Evolutionary conservation across 2,113 vertebrate species (phyloP).

Genomic region (Climacteris rufus): DNA sequence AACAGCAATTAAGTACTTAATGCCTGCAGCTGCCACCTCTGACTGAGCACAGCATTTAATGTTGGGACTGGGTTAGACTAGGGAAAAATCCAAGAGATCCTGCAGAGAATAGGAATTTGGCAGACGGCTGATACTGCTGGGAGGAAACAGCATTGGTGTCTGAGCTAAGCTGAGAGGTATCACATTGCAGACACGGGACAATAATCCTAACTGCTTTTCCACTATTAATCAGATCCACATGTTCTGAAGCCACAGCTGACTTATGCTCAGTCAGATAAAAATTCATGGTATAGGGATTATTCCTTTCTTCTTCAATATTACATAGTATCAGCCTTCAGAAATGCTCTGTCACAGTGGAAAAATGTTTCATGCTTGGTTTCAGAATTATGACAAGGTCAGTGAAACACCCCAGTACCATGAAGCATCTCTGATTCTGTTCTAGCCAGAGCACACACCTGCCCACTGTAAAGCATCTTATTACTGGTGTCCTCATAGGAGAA

Average conservation of each 20-base stretch:
- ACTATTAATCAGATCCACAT: not conserved
- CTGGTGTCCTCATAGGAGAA: conserved; percentile 86
- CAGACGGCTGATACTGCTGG: not conserved
- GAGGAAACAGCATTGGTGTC: rapidly evolving
- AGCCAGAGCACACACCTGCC: conserved; percentile 81
- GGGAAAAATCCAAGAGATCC: not conserved
- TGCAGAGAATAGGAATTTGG: not conserved
- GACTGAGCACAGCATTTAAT: not conserved
- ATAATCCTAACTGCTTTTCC: not conserved
- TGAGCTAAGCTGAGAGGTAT: not conserved
- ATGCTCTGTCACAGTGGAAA: not conserved
- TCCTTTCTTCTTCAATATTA: not conserved
- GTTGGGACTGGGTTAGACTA: not conserved
- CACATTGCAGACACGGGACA: not conserved
- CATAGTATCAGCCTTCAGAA: not conserved
- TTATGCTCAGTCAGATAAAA: not conserved
- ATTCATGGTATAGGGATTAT: not conserved
- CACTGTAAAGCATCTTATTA: conserved; percentile 84
- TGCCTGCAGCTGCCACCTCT: not conserved
- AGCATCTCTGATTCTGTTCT: not conserved
- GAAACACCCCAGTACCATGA: not conserved
- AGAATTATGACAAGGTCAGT: not conserved
- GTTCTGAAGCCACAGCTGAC: not conserved
- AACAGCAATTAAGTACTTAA: not conserved
- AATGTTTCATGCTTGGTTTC: not conserved